Evolutionary conservation across 2,797 vertebrate species (phyloP).

Genomic region (Squalus acanthias): DNA sequence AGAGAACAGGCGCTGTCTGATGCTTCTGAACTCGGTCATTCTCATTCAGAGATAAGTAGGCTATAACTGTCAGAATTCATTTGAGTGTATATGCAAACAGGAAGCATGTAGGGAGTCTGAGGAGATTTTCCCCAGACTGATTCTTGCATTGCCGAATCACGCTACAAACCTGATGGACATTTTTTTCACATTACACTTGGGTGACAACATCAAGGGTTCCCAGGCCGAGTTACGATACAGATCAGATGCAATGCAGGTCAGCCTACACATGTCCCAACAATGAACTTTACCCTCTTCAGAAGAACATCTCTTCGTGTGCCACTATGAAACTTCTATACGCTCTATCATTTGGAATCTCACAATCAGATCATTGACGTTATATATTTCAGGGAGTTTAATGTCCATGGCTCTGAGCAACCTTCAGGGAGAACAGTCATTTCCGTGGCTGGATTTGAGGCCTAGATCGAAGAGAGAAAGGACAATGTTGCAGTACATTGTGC

Average conservation of each 20-base stretch:
- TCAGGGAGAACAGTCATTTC: not conserved
- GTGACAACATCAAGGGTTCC: not conserved
- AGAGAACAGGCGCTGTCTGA: not conserved
- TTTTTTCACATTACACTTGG: not conserved
- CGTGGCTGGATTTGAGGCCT: not conserved
- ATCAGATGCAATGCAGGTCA: not conserved
- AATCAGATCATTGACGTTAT: not conserved
- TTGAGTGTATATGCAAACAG: not conserved
- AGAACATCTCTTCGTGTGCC: not conserved
- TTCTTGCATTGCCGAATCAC: not conserved
- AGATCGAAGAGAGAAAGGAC: not conserved
- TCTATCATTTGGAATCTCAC: not conserved
- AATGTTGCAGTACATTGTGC: not conserved
- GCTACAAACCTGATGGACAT: not conserved
- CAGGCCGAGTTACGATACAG: not conserved
- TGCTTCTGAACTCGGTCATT: not conserved
- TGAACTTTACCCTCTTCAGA: not conserved
- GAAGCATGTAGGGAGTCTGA: not conserved
- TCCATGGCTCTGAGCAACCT: not conserved
- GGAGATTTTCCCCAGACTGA: not conserved
- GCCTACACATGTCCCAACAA: not conserved
- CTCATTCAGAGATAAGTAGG: not conserved
- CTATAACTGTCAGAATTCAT: slow-evolving; percentile 8
- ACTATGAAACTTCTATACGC: not conserved
- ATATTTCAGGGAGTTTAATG: not conserved